Percentiles rank a stretch among this genome's conserved stretches.
These are phyloP conservation scores for Thysanoteuthis rhombus DNA, from an alignment of 2,888 invertebrate species.

Conservation along the genomic window DNA sequence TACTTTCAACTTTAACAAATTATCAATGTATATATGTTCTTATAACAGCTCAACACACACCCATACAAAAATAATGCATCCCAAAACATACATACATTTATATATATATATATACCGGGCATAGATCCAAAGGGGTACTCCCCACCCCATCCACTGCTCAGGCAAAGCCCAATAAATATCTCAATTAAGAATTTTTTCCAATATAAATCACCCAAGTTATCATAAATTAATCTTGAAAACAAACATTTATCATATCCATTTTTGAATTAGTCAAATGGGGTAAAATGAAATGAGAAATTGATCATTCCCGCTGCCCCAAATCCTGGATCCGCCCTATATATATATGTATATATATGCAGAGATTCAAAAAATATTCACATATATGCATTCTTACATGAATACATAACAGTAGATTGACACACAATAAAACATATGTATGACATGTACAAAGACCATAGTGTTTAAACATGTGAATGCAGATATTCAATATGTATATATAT, in stretches of 20 bases:
- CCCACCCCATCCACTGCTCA: no score
- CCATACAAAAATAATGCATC: not conserved
- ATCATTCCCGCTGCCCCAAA: no score
- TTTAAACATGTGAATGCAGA: not conserved
- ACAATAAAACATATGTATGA: constrained; percentile 23
- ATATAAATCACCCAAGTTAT: no score
- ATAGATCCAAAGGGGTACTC: no score
- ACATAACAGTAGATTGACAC: not conserved
- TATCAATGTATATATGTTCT: constrained; percentile 14
- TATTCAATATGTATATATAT: not conserved
- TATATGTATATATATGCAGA: not conserved
- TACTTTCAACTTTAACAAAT: not conserved
- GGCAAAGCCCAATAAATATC: no score
- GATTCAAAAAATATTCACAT: not conserved
- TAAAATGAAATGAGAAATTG: no score
- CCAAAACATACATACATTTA: not conserved
- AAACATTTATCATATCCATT: no score
- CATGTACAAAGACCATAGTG: not conserved
- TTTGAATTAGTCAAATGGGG: no score
- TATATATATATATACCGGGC: not conserved
- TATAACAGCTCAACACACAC: not conserved
- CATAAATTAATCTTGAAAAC: no score
- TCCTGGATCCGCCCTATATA: no score
- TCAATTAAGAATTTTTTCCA: no score
- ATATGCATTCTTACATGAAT: constrained; percentile 21